These are phyloP conservation scores for Prenolepis imparis DNA, from an alignment of 2,888 invertebrate genomes.

Conservation along the genomic window DNA sequence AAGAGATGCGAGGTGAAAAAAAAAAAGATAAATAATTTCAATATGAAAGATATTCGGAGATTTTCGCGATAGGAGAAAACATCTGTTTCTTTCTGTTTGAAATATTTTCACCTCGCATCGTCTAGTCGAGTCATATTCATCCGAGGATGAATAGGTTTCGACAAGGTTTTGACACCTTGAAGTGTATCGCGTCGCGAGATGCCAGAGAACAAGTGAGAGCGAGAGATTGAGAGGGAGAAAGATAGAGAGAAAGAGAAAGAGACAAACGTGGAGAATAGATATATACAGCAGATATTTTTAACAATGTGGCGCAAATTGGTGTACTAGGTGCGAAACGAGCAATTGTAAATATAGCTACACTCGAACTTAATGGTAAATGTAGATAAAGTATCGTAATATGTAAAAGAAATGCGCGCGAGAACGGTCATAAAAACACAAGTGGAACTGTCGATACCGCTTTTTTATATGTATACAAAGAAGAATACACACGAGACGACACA, in stretches of 20 bases:
- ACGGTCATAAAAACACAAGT: conserved; percentile 74
- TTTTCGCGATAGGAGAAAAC: background rate
- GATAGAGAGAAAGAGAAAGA: conserved; percentile 41
- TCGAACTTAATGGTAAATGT: conserved; percentile 80
- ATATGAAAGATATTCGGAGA: background rate
- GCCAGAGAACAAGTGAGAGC: conserved; percentile 27
- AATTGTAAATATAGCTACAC: conserved; percentile 83
- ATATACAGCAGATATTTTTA: conserved; percentile 80
- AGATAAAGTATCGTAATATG: conserved; percentile 75
- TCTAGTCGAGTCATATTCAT: conserved; percentile 20
- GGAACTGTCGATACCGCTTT: conserved; percentile 83
- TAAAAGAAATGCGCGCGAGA: conserved; percentile 46
- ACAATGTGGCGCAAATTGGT: conserved; percentile 72
- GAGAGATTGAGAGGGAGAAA: conserved; percentile 23
- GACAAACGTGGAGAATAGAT: conserved; percentile 65
- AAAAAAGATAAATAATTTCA: conserved; percentile 12
- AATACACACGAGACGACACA: background rate
- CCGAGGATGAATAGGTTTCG: conserved; percentile 23
- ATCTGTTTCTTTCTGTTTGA: background rate
- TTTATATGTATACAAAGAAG: conserved; percentile 79
- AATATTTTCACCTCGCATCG: conserved; percentile 33
- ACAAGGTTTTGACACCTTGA: conserved; percentile 26
- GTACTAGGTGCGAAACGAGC: conserved; percentile 69
- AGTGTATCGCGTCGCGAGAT: conserved; percentile 47
- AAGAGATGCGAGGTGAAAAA: conserved; percentile 23